Conservation (phyloP, 2,113 vertebrate species). For the Anolis carolinensis region DNA sequence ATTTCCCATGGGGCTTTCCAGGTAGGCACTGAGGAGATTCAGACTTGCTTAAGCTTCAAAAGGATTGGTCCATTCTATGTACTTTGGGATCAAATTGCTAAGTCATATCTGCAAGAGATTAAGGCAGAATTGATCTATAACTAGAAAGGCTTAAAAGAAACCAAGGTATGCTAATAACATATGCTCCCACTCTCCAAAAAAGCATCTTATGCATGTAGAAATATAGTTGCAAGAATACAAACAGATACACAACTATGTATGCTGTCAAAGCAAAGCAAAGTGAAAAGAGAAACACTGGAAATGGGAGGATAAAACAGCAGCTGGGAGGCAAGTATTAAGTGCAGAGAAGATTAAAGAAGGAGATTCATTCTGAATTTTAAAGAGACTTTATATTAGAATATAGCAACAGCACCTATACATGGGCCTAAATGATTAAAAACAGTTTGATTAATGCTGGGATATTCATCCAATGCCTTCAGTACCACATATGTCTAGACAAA, state of each 20-base stretch:
- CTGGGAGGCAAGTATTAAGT: slow-evolving; percentile 16
- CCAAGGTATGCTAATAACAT: slow-evolving; percentile 15
- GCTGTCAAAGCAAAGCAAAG: slow-evolving; percentile 36
- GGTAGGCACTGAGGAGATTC: background rate
- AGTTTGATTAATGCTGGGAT: background rate
- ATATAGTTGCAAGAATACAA: slow-evolving; percentile 6
- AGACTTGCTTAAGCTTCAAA: background rate
- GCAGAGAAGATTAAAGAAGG: background rate
- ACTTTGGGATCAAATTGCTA: background rate
- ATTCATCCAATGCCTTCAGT: background rate
- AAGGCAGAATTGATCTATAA: background rate
- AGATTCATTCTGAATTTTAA: background rate
- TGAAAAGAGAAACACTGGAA: slow-evolving; percentile 30
- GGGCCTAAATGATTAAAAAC: background rate
- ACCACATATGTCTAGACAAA: background rate
- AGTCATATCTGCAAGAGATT: background rate
- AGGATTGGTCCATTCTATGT: background rate
- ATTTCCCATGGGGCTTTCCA: too few relatives aligned
- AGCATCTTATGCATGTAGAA: slow-evolving; percentile 14
- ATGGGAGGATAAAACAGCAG: slow-evolving; percentile 18
- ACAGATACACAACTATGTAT: slow-evolving; percentile 32
- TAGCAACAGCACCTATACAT: background rate
- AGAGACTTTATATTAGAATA: background rate
- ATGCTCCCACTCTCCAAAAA: slow-evolving; percentile 4
- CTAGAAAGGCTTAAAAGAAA: slow-evolving; percentile 1